Percentiles rank a stretch among this genome's conserved stretches.
Conservation (phyloP, 2,888 invertebrate species). For the Panopea generosa region DNA sequence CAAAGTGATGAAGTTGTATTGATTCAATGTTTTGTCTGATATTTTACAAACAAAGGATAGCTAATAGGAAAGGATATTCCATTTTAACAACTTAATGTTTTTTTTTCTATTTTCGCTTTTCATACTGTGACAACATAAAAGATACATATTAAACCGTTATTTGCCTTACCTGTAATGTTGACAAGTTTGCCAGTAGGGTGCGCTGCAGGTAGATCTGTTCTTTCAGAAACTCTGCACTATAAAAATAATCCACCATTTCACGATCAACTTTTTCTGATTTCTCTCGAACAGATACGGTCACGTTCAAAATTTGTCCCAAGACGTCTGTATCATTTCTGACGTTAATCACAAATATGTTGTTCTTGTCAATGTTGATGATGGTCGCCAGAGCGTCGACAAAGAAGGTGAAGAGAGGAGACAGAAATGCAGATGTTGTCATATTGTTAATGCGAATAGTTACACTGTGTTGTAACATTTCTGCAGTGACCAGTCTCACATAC, state of each 20-base stretch:
- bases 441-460: constrained; percentile 96
- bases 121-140: too few relatives aligned
- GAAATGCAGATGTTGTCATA: constrained; percentile 96
- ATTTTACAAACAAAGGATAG: too few relatives aligned
- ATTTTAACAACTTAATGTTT: too few relatives aligned
- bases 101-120: too few relatives aligned
- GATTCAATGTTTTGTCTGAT: too few relatives aligned
- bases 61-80: too few relatives aligned
- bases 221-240: constrained; percentile 94
- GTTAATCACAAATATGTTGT: constrained; percentile 96
- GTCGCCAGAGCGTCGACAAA: constrained; percentile 96
- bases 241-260: constrained; percentile 88
- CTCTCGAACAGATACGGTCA: constrained; percentile 94
- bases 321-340: constrained; percentile 97
- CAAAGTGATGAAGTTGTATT: too few relatives aligned
- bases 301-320: constrained; percentile 92
- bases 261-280: constrained; percentile 64
- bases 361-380: constrained; percentile 95
- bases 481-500: constrained; percentile 95
- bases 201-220: constrained; percentile 97
- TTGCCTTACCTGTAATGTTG: constrained; percentile 91
- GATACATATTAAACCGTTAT: too few relatives aligned
- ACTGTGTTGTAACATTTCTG: constrained; percentile 97
- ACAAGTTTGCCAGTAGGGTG: constrained; percentile 93
- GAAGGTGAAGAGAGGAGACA: constrained; percentile 93